Base-by-base conservation (phyloP, 2,888 invertebrate species). In the Amphipyra berbera region DNA sequence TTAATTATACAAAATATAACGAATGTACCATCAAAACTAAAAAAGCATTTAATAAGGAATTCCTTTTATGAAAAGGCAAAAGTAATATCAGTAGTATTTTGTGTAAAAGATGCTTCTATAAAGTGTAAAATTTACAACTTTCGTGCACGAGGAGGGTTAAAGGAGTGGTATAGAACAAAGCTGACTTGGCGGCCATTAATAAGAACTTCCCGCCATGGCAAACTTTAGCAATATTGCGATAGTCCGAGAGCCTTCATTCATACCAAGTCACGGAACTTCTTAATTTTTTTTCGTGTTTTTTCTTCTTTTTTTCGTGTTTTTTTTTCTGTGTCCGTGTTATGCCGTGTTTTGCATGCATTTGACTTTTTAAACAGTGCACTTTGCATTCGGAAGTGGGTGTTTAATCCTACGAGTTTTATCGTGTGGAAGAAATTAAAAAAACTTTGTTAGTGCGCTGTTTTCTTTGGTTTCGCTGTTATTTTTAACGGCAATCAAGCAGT, bases 191-290 rank as follows among this genome's bases (percentile, higher is more conserved):
- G 46, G 77, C 83, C 86, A 87, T 90, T 91, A 88, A 91, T 92
- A 93, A 90, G 90, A 92, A 91, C 83, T 90, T 91, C 68, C 64
- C 67, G 64, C 70, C 76, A 76, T 56, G 65, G 61, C 64, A 82
- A 94, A 94, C 90, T 94, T 94, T 92, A 63, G 90, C 86, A 92
- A 93, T 94, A 92, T 92, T 83, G 88, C 88, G 82, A 88, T 87
- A 87, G 84, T 84, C 85, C 78, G 72, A 68, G 75, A 79, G 79
- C 83, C 82, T 85, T 83, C 85, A 85, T 87, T 87, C 85, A 86
- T 82, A 76, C 61, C 58, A 64, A 82, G 82, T 82, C 80, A 80
- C 73, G 80, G 53, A 80, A 82, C 81, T 82, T 68, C 80, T 79
- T 77, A 76, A 64, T 64, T 53, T 75, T 74, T 69, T 72, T 73